Percentiles rank a stretch among this genome's conserved stretches.
Conservation (phyloP, 2,888 invertebrate species). For the Tenodera sinensis region DNA sequence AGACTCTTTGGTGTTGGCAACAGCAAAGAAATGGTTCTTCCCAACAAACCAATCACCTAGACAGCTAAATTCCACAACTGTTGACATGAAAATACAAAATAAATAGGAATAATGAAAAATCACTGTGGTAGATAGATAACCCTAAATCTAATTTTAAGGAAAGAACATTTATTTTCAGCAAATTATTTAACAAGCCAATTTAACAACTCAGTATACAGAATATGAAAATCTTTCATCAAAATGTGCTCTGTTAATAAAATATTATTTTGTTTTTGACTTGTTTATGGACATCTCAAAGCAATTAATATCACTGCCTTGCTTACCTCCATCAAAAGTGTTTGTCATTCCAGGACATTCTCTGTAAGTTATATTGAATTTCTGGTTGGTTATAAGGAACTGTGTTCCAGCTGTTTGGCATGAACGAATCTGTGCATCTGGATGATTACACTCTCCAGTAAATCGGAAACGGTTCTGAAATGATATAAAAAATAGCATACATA, state of each 20-base stretch:
- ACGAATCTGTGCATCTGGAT: conserved; percentile 82
- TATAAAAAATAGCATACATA: background rate
- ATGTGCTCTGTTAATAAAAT: no score
- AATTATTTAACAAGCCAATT: no score
- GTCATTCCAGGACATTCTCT: conserved; percentile 86
- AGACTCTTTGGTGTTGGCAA: conserved; percentile 95
- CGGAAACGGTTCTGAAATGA: conserved; percentile 69
- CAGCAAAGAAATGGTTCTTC: conserved; percentile 94
- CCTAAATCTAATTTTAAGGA: no score
- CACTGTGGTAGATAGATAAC: background rate
- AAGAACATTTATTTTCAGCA: no score
- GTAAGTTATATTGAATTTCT: conserved; percentile 94
- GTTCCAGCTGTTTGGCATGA: conserved; percentile 96
- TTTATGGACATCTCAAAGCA: no score
- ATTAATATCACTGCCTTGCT: conserved; percentile 26
- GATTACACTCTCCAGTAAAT: conserved; percentile 87
- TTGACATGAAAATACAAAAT: conserved; percentile 29
- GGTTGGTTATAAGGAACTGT: conserved; percentile 92
- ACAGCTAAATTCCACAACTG: conserved; percentile 86
- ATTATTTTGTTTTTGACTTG: no score
- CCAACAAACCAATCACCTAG: conserved; percentile 94
- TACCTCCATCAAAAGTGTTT: conserved; percentile 80
- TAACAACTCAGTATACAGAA: no score
- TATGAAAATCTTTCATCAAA: no score
- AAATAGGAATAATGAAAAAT: background rate